Evolutionary conservation across 1,140 invertebrate species (phyloP), one percentile per base, ranked within the genome.

Genomic region (Drosophila kurseongensis): DNA sequence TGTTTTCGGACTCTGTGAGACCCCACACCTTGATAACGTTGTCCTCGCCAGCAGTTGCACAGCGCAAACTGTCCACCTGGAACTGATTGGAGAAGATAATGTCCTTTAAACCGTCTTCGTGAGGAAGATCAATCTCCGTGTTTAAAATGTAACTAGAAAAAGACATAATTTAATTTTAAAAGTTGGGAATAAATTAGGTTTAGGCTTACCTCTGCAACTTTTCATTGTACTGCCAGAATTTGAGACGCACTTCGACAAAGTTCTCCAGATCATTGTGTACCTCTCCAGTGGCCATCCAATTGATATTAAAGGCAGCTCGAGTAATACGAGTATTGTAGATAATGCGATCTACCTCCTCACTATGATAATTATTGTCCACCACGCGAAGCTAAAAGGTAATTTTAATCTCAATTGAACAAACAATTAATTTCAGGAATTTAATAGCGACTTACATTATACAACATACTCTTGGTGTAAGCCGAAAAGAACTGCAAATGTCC

Each of bases 401-500:
- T 0, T 8, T 75, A 56, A 6, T n/a, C 9, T 32, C 1, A 62
- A 29, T 18, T 6, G 8, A 16, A 50, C 54, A 61, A 23, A 6
- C 2, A 4, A 3, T 29, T 14, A 1, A 1, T 12, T 1, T 4
- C 5, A 44, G 5, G 4, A 6, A 5, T 18, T 27, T 4, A 4
- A 1, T 1, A 13, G 13, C 10, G 0, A 93, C 94, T 94, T 92
- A 97, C 96, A 94, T 96, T 96, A 80, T 95, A 97, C 0, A 97
- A 88, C 57, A 97, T 93, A 77, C 92, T 95, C 78, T 95, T 95
- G 5, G 94, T 94, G 55, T 94, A 92, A 1, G 95, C 93, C 51
- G 95, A 95, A 90, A 95, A 97, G 93, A 97, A 97, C 92, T 98
- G 97, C 42, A 98, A 92, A 80, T 97, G 95, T 27, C 97, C 97